These are phyloP conservation scores for Bicyclus anynana DNA, from an alignment of 1,140 invertebrate species.

Conservation along the genomic window DNA sequence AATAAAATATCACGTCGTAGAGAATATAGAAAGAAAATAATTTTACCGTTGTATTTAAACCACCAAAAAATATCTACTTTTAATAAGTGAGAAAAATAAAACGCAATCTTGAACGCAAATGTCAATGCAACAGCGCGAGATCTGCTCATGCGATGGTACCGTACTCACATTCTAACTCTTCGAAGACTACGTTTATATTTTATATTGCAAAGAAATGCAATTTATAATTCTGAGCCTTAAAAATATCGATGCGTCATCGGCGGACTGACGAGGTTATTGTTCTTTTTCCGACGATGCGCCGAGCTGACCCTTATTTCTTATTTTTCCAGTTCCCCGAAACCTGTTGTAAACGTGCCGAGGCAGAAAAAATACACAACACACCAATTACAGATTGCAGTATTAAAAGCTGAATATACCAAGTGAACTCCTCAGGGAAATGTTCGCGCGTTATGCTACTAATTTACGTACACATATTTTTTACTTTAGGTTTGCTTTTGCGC, in stretches of 20 bases:
- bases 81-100: no score
- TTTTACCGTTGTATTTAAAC: no score
- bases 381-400: not conserved
- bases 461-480: no score
- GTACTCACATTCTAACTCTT: not conserved
- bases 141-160: no score
- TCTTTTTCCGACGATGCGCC: conserved; percentile 5
- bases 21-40: no score
- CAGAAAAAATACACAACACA: not conserved
- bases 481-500: no score
- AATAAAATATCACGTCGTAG: no score
- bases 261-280: conserved; percentile 22
- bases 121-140: no score
- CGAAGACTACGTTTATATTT: not conserved
- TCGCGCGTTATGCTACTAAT: not conserved
- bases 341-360: conserved; percentile 9
- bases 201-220: not conserved
- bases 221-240: not conserved
- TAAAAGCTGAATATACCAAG: not conserved
- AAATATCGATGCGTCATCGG: conserved; percentile 16
- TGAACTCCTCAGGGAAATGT: not conserved
- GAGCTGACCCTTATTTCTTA: conserved; percentile 16
- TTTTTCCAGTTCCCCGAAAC: conserved; percentile 20
- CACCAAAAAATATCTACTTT: no score
- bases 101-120: no score